A percentile compares a stretch with the other conserved stretches of the same genome.
Evolutionary conservation across 2,797 vertebrate genomes (phyloP).

Genomic region (Hydrophis major): DNA sequence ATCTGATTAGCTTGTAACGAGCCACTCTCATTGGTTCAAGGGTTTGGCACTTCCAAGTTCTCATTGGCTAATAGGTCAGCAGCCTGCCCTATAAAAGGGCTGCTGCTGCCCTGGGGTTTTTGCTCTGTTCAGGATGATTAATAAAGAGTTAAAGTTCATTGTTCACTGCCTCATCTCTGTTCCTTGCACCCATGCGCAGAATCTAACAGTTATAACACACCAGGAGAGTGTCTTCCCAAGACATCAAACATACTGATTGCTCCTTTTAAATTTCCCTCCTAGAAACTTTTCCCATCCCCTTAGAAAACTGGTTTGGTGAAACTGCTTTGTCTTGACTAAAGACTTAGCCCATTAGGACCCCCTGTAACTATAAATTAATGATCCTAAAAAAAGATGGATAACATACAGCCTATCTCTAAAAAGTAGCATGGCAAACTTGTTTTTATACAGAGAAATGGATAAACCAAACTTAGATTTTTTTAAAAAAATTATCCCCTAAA

Average conservation of each 20-base stretch:
- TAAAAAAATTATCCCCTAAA: slow-evolving; percentile 6
- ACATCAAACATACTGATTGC: background rate
- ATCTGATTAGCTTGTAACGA: too few relatives aligned
- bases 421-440: background rate
- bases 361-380: background rate
- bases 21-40: too few relatives aligned
- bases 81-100: too few relatives aligned
- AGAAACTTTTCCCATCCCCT: background rate
- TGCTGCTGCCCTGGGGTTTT: too few relatives aligned
- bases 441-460: background rate
- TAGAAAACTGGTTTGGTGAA: background rate
- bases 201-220: background rate
- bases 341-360: background rate
- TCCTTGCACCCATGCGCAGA: too few relatives aligned
- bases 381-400: background rate
- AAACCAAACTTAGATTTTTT: background rate
- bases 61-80: too few relatives aligned
- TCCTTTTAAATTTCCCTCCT: background rate
- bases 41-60: too few relatives aligned
- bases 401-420: background rate
- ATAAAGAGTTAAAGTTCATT: too few relatives aligned
- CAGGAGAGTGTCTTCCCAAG: background rate
- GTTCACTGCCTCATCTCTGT: too few relatives aligned
- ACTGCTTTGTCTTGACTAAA: background rate
- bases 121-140: too few relatives aligned